Evolutionary conservation across 2,888 invertebrate species (phyloP), one percentile per base, ranked within the genome.

Genomic region (Anodontia alba): DNA sequence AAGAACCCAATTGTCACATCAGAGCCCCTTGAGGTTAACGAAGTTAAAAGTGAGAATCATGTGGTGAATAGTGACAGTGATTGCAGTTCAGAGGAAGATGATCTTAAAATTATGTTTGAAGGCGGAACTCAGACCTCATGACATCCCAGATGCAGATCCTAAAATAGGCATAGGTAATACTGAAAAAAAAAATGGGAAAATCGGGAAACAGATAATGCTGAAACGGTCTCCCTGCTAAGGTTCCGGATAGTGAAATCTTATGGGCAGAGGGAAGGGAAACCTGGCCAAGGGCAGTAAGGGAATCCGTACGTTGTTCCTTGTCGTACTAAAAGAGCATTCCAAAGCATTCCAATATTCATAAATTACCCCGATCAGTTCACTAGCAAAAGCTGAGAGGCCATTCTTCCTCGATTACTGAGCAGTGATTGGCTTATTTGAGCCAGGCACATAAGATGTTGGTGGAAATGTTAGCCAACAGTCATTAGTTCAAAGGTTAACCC

Each of bases 351-450:
- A 67, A 67, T 20, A 36, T 67, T 1, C 67, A 67, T 36, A 36
- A 23, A 12, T 23, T 67, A 20, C 67, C 67, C 7, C 33, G 36
- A 23, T 38, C 67, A 12, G 67, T 36, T 20, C n/a, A 38, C 7
- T 12, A 36, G 20, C 67, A 67, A 7, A 38, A 67, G 23, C n/a
- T 29, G 1, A 7, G 8, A 33, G 12, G 36, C 15, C 66, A 66
- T 7, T 10, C 7, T 8, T 66, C 15, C 5, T 36, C 67, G 7
- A 36, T 67, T 26, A 17, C 29, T 3, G 57, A 67, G n/a, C 67
- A 67, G 36, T 36, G 23, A 8, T 38, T 67, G 36, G 67, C 67
- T n/a, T 33, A 67, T 42, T 36, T 67, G 36, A 67, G 67, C 38
- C 36, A 67, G 20, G 67, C 67, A 10, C 67, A 67, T 38, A 33